These are phyloP conservation scores for Pterois miles DNA, from an alignment of 2,797 vertebrate species.

Conservation along the genomic window DNA sequence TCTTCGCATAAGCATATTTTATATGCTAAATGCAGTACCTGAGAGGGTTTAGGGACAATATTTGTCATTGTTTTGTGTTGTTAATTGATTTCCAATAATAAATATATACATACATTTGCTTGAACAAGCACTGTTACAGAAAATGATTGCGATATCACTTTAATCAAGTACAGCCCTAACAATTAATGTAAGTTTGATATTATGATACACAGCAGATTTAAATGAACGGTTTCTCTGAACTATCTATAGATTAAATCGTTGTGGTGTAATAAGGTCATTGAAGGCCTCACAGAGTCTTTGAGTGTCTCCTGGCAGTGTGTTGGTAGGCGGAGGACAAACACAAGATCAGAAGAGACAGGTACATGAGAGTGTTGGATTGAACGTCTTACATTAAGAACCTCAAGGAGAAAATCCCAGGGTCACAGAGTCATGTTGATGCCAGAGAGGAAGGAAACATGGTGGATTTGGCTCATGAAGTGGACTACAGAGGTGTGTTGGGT, in stretches of 20 bases:
- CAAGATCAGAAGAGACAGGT: constrained; percentile 25
- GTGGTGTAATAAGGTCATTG: background rate
- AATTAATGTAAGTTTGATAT: background rate
- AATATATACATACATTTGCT: no score
- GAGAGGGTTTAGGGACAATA: no score
- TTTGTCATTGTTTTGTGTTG: no score
- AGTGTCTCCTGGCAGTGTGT: background rate
- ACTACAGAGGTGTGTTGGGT: background rate
- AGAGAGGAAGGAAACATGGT: background rate
- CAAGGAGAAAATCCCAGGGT: constrained; percentile 47
- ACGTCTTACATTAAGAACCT: constrained; percentile 45
- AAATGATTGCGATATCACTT: no score
- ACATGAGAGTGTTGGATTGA: constrained; percentile 30
- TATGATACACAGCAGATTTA: background rate
- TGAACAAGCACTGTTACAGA: no score
- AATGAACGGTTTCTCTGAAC: background rate
- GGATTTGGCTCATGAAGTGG: background rate
- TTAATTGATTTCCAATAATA: no score
- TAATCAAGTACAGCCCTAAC: no score
- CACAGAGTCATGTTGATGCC: constrained; percentile 17
- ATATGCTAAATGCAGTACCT: no score
- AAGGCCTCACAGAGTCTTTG: constrained; percentile 4
- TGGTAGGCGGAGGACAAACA: background rate
- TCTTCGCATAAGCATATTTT: no score
- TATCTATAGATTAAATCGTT: background rate